Percentiles rank a stretch among this genome's conserved stretches.
Evolutionary conservation across 2,113 vertebrate genomes (phyloP).

Genomic region (Ageneiosus marmoratus): DNA sequence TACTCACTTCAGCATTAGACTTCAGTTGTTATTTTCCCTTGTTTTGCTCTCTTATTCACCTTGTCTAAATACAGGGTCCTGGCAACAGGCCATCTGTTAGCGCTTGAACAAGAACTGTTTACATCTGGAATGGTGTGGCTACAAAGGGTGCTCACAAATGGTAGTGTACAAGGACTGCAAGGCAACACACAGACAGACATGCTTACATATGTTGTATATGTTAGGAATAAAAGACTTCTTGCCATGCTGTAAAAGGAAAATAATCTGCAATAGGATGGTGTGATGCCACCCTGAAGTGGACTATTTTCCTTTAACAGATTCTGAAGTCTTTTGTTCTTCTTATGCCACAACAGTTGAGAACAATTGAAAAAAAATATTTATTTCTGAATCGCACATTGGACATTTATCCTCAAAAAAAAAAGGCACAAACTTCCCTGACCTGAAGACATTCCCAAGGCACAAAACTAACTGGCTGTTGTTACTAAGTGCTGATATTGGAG

Average conservation of each 20-base stretch:
- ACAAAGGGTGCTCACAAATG: constrained; percentile 50
- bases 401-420: no score
- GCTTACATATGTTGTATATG: not conserved
- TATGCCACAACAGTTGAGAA: no score
- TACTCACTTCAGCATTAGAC: not conserved
- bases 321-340: no score
- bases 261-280: no score
- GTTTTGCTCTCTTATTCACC: constrained; percentile 43
- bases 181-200: not conserved
- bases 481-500: no score
- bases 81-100: constrained; percentile 66
- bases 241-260: not conserved
- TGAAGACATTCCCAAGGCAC: no score
- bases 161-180: constrained; percentile 55
- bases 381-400: no score
- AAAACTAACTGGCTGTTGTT: no score
- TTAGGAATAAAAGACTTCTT: constrained; percentile 2
- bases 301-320: not conserved
- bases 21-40: not conserved
- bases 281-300: not conserved
- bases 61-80: constrained; percentile 60
- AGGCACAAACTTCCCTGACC: no score
- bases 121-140: constrained; percentile 49
- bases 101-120: constrained; percentile 63
- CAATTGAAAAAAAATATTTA: no score